phyloP scores from a whole-genome alignment of 2,113 vertebrate species.

The Aphelocoma coerulescens region DNA sequence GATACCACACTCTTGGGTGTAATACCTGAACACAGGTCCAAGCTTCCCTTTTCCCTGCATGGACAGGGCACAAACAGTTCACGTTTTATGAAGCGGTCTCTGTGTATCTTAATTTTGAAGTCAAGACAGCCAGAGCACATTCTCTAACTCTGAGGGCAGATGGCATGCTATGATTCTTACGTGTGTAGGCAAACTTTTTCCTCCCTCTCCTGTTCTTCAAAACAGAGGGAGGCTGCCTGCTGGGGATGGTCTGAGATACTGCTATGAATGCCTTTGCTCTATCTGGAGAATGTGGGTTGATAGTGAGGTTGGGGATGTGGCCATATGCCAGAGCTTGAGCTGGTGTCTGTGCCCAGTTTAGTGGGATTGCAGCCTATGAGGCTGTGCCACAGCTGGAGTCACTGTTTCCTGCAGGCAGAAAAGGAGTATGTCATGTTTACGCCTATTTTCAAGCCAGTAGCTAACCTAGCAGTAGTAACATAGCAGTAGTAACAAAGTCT shows the following conservation, averaged over 20 bases:
- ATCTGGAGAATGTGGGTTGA: background rate
- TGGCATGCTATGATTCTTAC: background rate
- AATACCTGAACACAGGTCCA: background rate
- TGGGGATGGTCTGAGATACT: background rate
- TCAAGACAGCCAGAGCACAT: background rate
- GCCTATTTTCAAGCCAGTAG: background rate
- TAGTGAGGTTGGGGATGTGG: background rate
- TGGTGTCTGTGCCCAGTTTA: background rate
- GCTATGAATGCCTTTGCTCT: background rate
- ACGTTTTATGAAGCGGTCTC: background rate
- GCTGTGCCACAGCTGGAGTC: background rate
- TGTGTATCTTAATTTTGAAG: background rate
- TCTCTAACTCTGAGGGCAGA: background rate
- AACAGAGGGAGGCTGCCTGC: background rate
- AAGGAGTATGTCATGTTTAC: background rate
- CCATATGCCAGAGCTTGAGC: background rate
- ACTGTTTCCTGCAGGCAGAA: background rate
- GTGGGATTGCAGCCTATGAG: background rate
- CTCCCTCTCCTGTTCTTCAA: background rate
- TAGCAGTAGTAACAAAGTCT: background rate
- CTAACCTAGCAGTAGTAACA: background rate
- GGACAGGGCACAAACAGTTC: background rate
- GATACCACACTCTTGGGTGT: background rate
- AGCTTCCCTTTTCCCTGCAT: background rate
- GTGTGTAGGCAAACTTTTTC: background rate